phyloP scores from a whole-genome alignment of 2,888 invertebrate species.

The Sarcophaga carnaria region DNA sequence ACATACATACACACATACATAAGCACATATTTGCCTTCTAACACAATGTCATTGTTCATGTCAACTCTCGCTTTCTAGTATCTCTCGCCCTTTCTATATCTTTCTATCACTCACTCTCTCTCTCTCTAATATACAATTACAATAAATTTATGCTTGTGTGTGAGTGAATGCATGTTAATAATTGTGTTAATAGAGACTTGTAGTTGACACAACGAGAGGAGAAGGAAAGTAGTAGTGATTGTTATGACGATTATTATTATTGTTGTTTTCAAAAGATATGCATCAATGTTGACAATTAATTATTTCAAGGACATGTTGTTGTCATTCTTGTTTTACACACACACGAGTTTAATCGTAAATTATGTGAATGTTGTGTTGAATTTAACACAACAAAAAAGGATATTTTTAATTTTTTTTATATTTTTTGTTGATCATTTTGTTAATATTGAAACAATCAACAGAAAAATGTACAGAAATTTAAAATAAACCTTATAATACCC shows the following conservation, averaged over 20 bases:
- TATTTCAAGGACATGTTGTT: constrained; percentile 64
- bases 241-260: constrained; percentile 21
- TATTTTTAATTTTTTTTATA: too few relatives aligned
- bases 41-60: background rate
- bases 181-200: constrained; percentile 46
- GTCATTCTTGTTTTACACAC: background rate
- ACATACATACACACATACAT: background rate
- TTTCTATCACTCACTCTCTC: too few relatives aligned
- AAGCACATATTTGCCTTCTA: background rate
- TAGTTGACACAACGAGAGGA: constrained; percentile 2
- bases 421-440: too few relatives aligned
- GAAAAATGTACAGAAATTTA: too few relatives aligned
- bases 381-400: background rate
- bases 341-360: background rate
- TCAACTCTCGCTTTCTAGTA: background rate
- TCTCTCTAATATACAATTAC: background rate
- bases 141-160: background rate
- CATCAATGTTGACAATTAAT: constrained; percentile 67
- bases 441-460: too few relatives aligned
- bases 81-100: too few relatives aligned
- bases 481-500: too few relatives aligned
- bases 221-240: constrained; percentile 35
- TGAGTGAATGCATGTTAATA: constrained; percentile 17
- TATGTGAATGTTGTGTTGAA: background rate
- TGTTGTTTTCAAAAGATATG: constrained; percentile 41